These are phyloP conservation scores for Pangasianodon hypophthalmus DNA, from an alignment of 2,113 vertebrate species.

Conservation along the genomic window DNA sequence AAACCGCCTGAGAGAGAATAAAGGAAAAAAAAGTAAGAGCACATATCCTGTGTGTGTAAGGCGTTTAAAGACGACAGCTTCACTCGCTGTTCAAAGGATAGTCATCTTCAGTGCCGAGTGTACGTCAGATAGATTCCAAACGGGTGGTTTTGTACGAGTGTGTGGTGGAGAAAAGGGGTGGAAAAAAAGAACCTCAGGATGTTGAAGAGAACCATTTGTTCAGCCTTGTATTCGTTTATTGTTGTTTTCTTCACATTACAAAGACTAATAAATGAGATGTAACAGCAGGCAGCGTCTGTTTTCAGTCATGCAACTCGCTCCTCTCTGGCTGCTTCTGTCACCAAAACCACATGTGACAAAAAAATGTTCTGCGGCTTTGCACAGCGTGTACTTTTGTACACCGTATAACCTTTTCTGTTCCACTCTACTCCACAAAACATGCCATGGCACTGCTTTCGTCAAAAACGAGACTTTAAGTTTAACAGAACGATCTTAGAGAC, in stretches of 20 bases:
- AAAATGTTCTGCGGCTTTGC: neutral
- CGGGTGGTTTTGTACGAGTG: neutral
- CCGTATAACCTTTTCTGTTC: neutral
- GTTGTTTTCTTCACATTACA: neutral
- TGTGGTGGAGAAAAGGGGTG: neutral
- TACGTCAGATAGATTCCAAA: neutral
- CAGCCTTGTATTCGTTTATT: neutral
- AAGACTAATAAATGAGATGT: neutral
- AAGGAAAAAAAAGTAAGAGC: neutral
- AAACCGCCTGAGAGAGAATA: neutral
- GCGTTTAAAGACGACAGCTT: neutral
- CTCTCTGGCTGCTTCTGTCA: neutral
- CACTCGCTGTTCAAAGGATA: neutral
- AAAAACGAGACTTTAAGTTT: neutral
- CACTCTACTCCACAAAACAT: neutral
- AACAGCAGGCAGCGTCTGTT: neutral
- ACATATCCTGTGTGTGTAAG: neutral
- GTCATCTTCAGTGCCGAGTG: neutral
- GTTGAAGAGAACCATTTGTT: neutral
- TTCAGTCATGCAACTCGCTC: neutral
- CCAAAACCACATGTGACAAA: slow-evolving; percentile 4
- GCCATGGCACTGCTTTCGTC: neutral
- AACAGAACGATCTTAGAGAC: too few relatives aligned
- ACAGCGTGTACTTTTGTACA: neutral
- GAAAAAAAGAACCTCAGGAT: neutral